Evolutionary conservation across 2,888 invertebrate genomes (phyloP).

Genomic region (Tetheella fluctuosa): DNA sequence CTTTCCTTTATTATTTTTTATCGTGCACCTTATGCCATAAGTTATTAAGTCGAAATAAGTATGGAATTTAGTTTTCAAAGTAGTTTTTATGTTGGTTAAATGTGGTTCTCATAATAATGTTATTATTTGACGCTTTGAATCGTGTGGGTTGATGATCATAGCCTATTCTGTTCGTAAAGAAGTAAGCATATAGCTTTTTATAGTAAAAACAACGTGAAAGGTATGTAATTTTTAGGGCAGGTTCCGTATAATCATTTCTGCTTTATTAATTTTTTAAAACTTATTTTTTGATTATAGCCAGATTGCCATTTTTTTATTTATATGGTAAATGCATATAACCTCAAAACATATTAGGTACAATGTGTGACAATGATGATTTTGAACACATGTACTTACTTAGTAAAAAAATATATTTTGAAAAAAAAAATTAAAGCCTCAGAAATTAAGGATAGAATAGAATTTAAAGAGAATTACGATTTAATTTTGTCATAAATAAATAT

Average conservation of each 20-base stretch:
- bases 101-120: constrained; percentile 73
- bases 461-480: too few species aligned
- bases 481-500: too few species aligned
- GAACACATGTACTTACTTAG: too few species aligned
- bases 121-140: constrained; percentile 71
- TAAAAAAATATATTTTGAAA: too few species aligned
- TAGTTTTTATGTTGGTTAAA: constrained; percentile 33
- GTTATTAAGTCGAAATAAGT: constrained; percentile 37
- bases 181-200: constrained; percentile 67
- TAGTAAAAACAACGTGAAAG: constrained; percentile 45
- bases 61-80: constrained; percentile 19
- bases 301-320: too few species aligned
- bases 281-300: too few species aligned
- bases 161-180: constrained; percentile 68
- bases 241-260: constrained; percentile 19
- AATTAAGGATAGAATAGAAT: too few species aligned
- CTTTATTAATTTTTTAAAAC: not conserved
- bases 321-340: too few species aligned
- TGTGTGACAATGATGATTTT: too few species aligned
- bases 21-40: constrained; percentile 21
- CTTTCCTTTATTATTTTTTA: constrained; percentile 18
- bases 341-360: too few species aligned
- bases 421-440: too few species aligned
- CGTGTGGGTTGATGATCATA: constrained; percentile 78
- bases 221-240: constrained; percentile 21